Base-by-base conservation (phyloP, 1,140 invertebrate genomes). In the Drosophila ambigua region DNA sequence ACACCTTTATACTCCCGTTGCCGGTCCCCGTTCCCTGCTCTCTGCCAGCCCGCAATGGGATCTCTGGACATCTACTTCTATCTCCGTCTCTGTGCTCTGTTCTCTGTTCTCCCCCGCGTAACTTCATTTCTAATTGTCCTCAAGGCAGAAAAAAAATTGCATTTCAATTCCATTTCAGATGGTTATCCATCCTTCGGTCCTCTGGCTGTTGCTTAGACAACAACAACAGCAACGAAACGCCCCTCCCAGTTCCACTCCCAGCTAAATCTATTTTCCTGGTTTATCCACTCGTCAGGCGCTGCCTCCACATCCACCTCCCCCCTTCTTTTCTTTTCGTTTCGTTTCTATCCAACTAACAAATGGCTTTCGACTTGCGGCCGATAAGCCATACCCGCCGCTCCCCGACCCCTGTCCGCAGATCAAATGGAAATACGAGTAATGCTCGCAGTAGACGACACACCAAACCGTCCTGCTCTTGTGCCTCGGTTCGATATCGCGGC, bases 151-250 rank as follows among this genome's bases (percentile, higher is more conserved):
- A 45, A 55, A 52, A 65, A 68, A 84, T 75, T 75, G 66, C 79
- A 85, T 85, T 85, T 87, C 69, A 82, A 87, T 87, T 81, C 69
- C 65, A 88, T 88, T 87, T 66, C 50, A 61, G 82, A 74, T 77
- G 59, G 54, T 72, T 85, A 85, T 85, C 80, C 54, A 15, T 20
- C 50, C 31, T 35, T 23, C 20, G 59, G 15, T 15, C 59, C 43
- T 24, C 49, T 31, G 43, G 26, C 26, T 52, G 77, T 77, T 67
- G 61, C 49, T 60, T n/a, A 44, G 74, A 41, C 80, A 79, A 68
- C 57, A 9, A 39, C 64, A 44, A 51, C 62, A 64, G 41, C 24
- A 63, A 35, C 31, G 3, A 0, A 35, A 9, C 0, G 4, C 35
- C 11, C 4, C 11, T 28, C 26, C 6, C 26, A 24, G 23, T 24